Evolutionary conservation across 53 echinoderm and acorn worm genomes (phyloP).

Genomic region (Astropecten irregularis): DNA sequence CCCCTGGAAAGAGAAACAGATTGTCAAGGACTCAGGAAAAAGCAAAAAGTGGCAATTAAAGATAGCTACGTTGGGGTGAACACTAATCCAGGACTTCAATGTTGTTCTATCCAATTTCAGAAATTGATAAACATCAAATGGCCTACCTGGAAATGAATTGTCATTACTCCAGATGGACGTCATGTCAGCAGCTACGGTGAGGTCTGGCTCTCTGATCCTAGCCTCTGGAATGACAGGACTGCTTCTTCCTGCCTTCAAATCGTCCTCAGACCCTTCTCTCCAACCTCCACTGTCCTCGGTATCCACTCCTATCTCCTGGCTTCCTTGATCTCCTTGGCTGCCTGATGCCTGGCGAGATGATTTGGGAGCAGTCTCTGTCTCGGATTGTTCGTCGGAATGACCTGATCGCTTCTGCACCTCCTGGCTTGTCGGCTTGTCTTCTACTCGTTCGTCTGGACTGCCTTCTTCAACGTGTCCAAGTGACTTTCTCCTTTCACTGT

Average conservation of each 20-base stretch:
- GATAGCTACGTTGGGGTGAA: too few relatives aligned
- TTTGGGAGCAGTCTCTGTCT: neutral
- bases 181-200: slow-evolving; percentile 58
- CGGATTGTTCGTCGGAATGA: neutral
- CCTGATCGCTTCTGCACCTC: too few relatives aligned
- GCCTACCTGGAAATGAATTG: slow-evolving; percentile 53
- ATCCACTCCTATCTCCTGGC: neutral
- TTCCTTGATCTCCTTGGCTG: neutral
- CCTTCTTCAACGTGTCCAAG: too few relatives aligned
- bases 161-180: slow-evolving; percentile 77
- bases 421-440: too few relatives aligned
- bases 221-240: neutral
- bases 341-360: neutral
- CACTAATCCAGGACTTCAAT: too few relatives aligned
- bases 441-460: too few relatives aligned
- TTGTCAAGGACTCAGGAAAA: too few relatives aligned
- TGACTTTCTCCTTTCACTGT: neutral
- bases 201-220: slow-evolving; percentile 16
- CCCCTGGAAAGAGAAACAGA: too few relatives aligned
- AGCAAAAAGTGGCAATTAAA: too few relatives aligned
- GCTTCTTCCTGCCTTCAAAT: neutral
- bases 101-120: too few relatives aligned
- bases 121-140: too few relatives aligned
- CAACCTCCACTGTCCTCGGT: neutral
- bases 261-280: neutral